These are phyloP conservation scores for Macrostomum lignano DNA, from an alignment of 1,140 invertebrate species.

Conservation along the genomic window DNA sequence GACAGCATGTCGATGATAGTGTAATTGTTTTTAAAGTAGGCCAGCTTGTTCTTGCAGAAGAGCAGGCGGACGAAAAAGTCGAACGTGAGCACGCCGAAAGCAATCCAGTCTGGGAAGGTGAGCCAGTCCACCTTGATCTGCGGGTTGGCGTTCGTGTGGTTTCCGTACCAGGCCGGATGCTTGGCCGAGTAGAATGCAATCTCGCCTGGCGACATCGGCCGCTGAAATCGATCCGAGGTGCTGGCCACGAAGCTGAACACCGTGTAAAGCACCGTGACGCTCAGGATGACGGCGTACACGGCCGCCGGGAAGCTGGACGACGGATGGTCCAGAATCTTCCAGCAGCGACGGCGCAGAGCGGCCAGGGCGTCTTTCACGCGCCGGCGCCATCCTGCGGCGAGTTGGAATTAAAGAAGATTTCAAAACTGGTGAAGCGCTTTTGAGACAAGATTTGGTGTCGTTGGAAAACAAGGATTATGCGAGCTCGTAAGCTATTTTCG, in stretches of 20 bases:
- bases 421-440: too few relatives aligned
- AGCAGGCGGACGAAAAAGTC: constrained; percentile 89
- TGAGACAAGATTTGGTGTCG: too few relatives aligned
- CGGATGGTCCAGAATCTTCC: too few relatives aligned
- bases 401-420: too few relatives aligned
- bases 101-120: too few relatives aligned
- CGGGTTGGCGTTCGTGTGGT: background rate
- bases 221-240: background rate
- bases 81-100: too few relatives aligned
- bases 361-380: too few relatives aligned
- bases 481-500: too few relatives aligned
- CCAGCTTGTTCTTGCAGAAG: constrained; percentile 83
- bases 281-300: background rate
- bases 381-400: too few relatives aligned
- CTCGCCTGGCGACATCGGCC: background rate
- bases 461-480: too few relatives aligned
- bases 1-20: constrained; percentile 94
- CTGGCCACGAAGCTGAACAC: background rate
- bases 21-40: constrained; percentile 97
- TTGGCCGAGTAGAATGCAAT: background rate
- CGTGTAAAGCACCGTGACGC: background rate
- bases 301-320: too few relatives aligned
- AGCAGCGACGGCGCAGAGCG: too few relatives aligned
- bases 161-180: background rate
- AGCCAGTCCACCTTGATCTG: background rate